Percentiles rank a stretch among this genome's conserved stretches.
These are phyloP conservation scores for Nycticryphes semicollaris DNA, from an alignment of 2,113 vertebrate genomes.

Conservation along the genomic window DNA sequence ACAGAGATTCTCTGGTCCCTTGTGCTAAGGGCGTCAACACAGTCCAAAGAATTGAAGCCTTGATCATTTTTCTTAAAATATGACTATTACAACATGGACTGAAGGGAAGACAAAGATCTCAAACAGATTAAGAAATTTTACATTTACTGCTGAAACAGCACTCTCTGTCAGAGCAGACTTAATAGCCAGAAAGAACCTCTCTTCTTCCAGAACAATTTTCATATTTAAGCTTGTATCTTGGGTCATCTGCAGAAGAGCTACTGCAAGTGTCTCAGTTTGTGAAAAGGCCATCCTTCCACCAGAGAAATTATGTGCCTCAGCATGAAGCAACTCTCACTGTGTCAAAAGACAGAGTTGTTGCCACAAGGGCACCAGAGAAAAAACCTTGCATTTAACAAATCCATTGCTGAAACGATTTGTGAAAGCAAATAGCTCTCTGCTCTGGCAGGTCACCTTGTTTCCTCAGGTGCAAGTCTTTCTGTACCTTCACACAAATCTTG, in stretches of 20 bases:
- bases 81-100: not conserved
- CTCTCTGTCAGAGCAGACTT: not conserved
- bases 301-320: not conserved
- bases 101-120: not conserved
- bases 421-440: not conserved
- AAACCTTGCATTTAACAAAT: not conserved
- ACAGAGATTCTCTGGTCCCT: not conserved
- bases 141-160: not conserved
- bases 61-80: not conserved
- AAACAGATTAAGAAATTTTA: not conserved
- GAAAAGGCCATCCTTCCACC: not conserved
- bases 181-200: not conserved
- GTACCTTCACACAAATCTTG: not conserved
- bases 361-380: not conserved
- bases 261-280: not conserved
- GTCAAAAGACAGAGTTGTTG: not conserved
- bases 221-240: not conserved
- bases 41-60: not conserved
- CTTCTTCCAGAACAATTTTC: not conserved
- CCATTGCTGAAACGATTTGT: not conserved
- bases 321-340: not conserved
- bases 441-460: conserved; percentile 27
- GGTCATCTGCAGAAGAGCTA: not conserved
- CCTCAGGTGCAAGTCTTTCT: not conserved
- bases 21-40: not conserved